Conservation (phyloP, 2,797 vertebrate genomes). For the Steatocranus sp. region DNA sequence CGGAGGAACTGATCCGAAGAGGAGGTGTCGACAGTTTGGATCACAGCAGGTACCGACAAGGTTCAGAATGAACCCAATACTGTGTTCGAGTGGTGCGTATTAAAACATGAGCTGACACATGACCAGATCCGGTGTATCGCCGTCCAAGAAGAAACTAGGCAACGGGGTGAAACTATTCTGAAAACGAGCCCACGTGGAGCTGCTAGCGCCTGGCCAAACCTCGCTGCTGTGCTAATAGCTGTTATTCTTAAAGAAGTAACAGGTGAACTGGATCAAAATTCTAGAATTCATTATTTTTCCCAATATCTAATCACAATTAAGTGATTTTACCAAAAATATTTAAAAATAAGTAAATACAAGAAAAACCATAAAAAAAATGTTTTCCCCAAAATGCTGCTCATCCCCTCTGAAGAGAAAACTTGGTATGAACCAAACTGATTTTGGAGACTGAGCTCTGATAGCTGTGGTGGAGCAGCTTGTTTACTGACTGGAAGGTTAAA, state of each 20-base stretch:
- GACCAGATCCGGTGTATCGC: no score
- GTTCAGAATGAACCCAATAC: background rate
- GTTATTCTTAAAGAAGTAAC: background rate
- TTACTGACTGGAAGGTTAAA: background rate
- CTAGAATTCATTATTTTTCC: no score
- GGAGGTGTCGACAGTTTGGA: background rate
- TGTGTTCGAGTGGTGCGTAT: background rate
- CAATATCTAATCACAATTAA: fast-evolving
- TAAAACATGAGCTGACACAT: background rate
- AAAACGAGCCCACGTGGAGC: background rate
- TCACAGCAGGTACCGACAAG: background rate
- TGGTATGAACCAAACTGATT: fast-evolving
- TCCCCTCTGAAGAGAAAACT: background rate
- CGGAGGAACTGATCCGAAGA: background rate
- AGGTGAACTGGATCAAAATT: fast-evolving
- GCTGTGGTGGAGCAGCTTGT: background rate
- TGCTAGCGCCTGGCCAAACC: background rate
- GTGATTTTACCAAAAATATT: background rate
- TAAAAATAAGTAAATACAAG: background rate
- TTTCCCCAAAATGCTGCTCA: background rate
- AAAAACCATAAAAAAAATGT: fast-evolving
- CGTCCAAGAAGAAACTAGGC: background rate
- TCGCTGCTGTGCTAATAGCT: fast-evolving
- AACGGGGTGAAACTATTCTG: background rate
- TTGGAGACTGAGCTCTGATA: background rate